Evolutionary conservation across 2,888 invertebrate species (phyloP), one percentile per base, ranked within the genome.

Genomic region (Epinotia brunnichana): DNA sequence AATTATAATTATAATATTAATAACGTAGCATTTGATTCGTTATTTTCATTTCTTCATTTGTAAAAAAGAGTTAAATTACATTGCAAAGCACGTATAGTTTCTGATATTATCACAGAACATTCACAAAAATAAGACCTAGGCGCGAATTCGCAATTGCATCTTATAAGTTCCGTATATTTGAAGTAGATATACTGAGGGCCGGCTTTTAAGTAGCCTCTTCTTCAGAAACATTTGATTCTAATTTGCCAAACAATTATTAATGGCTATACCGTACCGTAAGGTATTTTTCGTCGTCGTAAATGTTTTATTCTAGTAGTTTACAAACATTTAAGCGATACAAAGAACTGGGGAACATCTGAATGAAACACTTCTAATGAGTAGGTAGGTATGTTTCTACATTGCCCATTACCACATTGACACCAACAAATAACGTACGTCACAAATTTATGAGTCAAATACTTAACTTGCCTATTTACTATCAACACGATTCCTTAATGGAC

Each of bases 1-100:
- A 64, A 54, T 64, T 39, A 39, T 64, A 39, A 13, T 41, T 13
- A 35, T 35, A 35, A 24, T 35, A 41, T 41, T 41, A 13, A 48
- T 54, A 39, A 39, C 21, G n/a, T 60, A 39, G 60, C 13, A 15
- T 17, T 39, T 17, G 17, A 10, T 39, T 41, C 19, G 7, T 11
- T 21, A 41, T 11, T 60, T 2, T 41, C 5, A 21, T 29, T 51
- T 13, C 11, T 51, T 5, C 17, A 13, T 54, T 54, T 21, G 19
- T 9, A 35, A 48, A n/a, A n/a, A 48, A n/a, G 48, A n/a, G 15
- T n/a, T 0, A n/a, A 15, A 48, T 48, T 48, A 48, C n/a, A 48
- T 48, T n/a, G 7, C n/a, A 48, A n/a, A 15, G n/a, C 48, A n/a
- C 48, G 13, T 15, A n/a, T 48, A 4, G 13, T 48, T 7, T 48